A percentile compares a stretch with the other conserved stretches of the same genome.
These are phyloP conservation scores for Ophion slaviceki DNA, from an alignment of 2,888 invertebrate genomes.

Conservation along the genomic window DNA sequence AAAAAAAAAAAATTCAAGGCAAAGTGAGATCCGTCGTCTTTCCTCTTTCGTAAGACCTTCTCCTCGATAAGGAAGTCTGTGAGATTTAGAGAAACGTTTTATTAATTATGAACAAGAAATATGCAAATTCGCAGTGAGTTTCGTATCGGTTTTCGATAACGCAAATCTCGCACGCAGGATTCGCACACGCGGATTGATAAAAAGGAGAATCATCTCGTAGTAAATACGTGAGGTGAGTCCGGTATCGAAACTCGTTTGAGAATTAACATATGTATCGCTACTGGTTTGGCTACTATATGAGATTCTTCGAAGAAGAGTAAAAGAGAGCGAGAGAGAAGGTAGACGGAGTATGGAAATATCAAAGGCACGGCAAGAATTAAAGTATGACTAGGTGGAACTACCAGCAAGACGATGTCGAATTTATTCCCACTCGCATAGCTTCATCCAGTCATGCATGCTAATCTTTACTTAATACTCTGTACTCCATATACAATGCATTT, in stretches of 20 bases:
- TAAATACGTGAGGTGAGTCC: constrained; percentile 33
- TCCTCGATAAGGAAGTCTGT: constrained; percentile 1
- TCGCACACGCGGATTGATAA: constrained; percentile 43
- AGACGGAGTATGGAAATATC: constrained; percentile 49
- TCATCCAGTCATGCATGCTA: constrained; percentile 53
- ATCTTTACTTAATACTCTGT: constrained; percentile 51
- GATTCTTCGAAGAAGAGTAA: constrained; percentile 43
- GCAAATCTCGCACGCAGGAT: constrained; percentile 21
- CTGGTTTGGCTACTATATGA: constrained; percentile 58
- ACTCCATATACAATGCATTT: constrained; percentile 16
- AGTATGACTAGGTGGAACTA: constrained; percentile 43
- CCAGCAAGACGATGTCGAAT: constrained; percentile 42
- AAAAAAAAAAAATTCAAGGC: neutral
- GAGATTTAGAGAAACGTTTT: constrained; percentile 14
- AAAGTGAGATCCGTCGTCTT: neutral
- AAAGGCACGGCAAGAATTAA: constrained; percentile 41
- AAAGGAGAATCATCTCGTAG: constrained; percentile 27
- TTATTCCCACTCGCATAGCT: constrained; percentile 55
- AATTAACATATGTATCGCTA: constrained; percentile 65
- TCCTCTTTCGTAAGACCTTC: neutral
- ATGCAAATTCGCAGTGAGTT: constrained; percentile 29
- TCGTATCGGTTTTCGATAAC: constrained; percentile 10
- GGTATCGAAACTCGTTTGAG: constrained; percentile 59
- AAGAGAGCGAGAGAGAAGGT: constrained; percentile 30
- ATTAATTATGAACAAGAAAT: constrained; percentile 23